Evolutionary conservation across 2,797 vertebrate species (phyloP).

Genomic region (Phataginus tetradactyla): DNA sequence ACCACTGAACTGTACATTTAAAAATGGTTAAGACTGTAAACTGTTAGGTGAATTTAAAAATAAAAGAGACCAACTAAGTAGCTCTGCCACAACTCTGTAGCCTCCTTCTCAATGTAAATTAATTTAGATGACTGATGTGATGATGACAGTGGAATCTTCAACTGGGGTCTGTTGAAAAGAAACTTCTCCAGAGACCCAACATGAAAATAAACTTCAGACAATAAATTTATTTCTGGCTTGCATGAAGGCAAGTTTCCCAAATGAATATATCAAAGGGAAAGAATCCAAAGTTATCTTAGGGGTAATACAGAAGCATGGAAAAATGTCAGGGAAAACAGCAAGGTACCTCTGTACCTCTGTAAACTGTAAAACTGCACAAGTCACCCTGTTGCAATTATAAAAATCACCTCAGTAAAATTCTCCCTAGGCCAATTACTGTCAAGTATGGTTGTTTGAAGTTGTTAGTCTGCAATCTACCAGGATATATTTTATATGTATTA

Average conservation of each 20-base stretch:
- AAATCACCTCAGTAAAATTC: background rate
- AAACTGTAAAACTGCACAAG: background rate
- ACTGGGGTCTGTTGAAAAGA: background rate
- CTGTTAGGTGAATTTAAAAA: background rate
- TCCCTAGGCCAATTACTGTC: background rate
- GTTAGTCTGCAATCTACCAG: background rate
- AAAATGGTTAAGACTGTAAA: background rate
- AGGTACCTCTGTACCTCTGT: background rate
- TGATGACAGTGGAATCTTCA: background rate
- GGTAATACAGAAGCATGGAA: background rate
- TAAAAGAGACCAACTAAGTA: background rate
- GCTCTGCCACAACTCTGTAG: background rate
- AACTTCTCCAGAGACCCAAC: background rate
- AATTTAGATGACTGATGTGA: background rate
- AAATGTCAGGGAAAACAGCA: background rate
- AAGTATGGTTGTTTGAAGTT: background rate
- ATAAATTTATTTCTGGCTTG: conserved; percentile 10
- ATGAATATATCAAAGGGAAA: conserved; percentile 25
- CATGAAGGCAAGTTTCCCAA: conserved; percentile 39
- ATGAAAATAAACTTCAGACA: background rate
- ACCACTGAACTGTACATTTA: background rate
- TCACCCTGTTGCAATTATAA: background rate
- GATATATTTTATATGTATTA: background rate
- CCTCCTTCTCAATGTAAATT: background rate
- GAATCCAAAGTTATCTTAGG: background rate